Evolutionary conservation across 92 coral and sea anemone species (phyloP).

Genomic region (Phymanthus crucifer): DNA sequence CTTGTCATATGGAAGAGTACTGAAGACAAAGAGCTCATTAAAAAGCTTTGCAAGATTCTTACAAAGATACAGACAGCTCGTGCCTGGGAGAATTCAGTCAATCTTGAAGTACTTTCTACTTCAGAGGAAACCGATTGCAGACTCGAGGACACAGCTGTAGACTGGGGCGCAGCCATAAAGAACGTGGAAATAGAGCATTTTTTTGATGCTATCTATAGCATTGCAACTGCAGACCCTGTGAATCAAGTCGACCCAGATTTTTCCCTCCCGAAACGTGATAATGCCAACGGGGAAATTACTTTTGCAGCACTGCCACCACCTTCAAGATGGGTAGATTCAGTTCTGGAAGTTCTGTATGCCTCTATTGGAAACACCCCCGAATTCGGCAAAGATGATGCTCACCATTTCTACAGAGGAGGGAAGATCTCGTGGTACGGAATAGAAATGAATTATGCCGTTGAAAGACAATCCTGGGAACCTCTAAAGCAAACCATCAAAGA

Average conservation of each 20-base stretch:
- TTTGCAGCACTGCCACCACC: constrained; percentile 40
- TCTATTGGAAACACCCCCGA: constrained; percentile 54
- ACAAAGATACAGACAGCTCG: constrained; percentile 32
- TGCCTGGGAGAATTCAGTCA: constrained; percentile 21
- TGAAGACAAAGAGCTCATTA: constrained; percentile 28
- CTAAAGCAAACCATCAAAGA: constrained; percentile 22
- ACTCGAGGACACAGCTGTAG: constrained; percentile 57
- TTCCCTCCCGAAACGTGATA: not conserved
- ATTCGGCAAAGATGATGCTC: constrained; percentile 52
- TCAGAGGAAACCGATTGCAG: constrained; percentile 16
- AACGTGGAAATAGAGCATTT: constrained; percentile 39
- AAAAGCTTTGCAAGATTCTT: constrained; percentile 37
- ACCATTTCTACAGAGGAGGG: constrained; percentile 70
- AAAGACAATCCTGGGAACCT: constrained; percentile 55
- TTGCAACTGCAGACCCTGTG: constrained; percentile 33
- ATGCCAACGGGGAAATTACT: not conserved
- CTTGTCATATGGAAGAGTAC: constrained; percentile 47
- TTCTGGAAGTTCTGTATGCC: constrained; percentile 48
- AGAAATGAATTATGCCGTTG: constrained; percentile 54
- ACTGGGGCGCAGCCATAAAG: constrained; percentile 35
- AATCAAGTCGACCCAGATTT: constrained; percentile 48
- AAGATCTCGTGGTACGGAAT: constrained; percentile 70
- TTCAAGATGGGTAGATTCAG: constrained; percentile 62
- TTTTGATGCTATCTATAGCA: constrained; percentile 46
- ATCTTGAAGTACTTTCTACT: constrained; percentile 43